Conservation (phyloP, 2,113 vertebrate species). For the Tauraco erythrolophus region DNA sequence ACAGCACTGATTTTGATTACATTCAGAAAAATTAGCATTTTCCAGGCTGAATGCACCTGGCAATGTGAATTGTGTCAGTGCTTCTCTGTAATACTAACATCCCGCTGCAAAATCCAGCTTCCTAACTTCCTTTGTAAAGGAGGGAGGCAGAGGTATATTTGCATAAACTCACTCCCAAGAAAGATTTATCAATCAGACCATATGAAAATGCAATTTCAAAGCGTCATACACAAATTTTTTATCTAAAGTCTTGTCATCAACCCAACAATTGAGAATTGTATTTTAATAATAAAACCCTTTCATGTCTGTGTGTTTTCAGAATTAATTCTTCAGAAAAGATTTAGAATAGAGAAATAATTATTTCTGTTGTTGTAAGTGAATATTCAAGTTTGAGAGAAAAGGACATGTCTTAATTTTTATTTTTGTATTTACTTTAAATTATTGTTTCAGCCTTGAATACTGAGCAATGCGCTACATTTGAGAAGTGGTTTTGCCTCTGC, state of each 20-base stretch:
- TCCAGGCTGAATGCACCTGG: background rate
- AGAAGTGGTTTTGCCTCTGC: background rate
- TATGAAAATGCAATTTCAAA: conserved; percentile 5
- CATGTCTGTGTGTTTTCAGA: background rate
- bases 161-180: background rate
- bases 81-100: background rate
- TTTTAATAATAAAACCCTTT: background rate
- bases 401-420: background rate
- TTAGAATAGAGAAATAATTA: background rate
- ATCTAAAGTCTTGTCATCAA: background rate
- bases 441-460: background rate
- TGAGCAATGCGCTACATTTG: background rate
- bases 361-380: background rate
- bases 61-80: background rate
- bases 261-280: background rate
- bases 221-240: background rate
- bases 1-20: background rate
- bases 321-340: background rate
- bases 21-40: background rate
- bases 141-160: background rate
- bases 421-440: background rate
- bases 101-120: background rate
- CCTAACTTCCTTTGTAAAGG: background rate
- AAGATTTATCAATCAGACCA: background rate
- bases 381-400: background rate